These are phyloP conservation scores for Drosophila imparisetae DNA, from an alignment of 2,888 invertebrate species.

Conservation along the genomic window DNA sequence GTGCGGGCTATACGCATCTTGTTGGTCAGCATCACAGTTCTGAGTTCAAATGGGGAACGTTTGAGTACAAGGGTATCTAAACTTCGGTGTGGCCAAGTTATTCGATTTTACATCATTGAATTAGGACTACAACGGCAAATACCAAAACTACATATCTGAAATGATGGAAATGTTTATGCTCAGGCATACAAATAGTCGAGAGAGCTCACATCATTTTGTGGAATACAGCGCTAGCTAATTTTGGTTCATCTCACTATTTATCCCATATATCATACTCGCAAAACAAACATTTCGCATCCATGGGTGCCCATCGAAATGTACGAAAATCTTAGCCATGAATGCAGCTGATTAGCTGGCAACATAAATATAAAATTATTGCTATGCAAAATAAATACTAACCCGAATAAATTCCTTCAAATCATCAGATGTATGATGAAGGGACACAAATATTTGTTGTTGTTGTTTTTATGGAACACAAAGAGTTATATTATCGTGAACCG, in stretches of 20 bases:
- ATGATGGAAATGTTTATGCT: conserved; percentile 57
- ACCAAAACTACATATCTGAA: conserved; percentile 8
- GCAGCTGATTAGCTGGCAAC: conserved; percentile 46
- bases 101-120: neutral
- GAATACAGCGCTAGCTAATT: conserved; percentile 14
- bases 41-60: too few relatives aligned
- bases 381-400: neutral
- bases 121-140: conserved; percentile 14
- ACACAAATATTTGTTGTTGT: neutral
- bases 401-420: neutral
- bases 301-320: conserved; percentile 40
- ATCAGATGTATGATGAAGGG: neutral
- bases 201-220: conserved; percentile 48
- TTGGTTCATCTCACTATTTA: conserved; percentile 18
- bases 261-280: conserved; percentile 48
- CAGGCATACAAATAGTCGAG: conserved; percentile 47
- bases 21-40: neutral
- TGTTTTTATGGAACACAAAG: neutral
- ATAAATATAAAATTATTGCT: conserved; percentile 20
- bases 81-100: neutral
- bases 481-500: neutral
- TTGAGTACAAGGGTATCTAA: neutral
- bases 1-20: neutral
- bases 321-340: conserved; percentile 15
- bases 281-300: conserved; percentile 53